Evolutionary conservation across 2,797 vertebrate species (phyloP).

Genomic region (Chrysolophus pictus): DNA sequence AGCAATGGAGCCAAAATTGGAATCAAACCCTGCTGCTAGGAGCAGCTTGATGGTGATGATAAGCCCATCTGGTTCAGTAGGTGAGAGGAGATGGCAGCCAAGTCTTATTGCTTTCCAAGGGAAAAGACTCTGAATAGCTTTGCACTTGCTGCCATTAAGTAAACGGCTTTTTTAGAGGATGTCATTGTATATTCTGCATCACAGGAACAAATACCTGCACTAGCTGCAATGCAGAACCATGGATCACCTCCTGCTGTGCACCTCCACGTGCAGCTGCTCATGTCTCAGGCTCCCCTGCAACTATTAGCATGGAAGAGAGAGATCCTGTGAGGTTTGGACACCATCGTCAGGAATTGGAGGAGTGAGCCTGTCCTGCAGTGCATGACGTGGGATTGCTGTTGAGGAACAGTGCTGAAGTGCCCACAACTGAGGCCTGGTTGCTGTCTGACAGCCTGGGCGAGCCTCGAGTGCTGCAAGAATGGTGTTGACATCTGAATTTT

Average conservation of each 20-base stretch:
- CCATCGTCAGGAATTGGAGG: accelerated
- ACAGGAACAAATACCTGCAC: background rate
- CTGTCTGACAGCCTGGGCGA: background rate
- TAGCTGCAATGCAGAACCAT: background rate
- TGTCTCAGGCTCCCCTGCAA: background rate
- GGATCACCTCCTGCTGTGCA: background rate
- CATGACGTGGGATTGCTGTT: background rate
- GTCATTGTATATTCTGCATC: background rate
- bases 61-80: background rate
- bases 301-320: background rate
- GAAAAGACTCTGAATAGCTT: background rate
- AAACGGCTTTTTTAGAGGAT: background rate
- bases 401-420: background rate
- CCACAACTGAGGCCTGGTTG: background rate
- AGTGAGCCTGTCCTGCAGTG: accelerated
- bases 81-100: background rate
- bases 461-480: background rate
- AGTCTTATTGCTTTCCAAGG: background rate
- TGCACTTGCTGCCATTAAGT: background rate
- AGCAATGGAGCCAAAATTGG: background rate
- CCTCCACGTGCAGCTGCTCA: background rate
- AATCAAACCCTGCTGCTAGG: background rate
- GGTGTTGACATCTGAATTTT: background rate
- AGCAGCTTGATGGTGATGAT: background rate
- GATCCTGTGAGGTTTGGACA: background rate